phyloP scores from a whole-genome alignment of 2,113 vertebrate species.

The Pica pica region DNA sequence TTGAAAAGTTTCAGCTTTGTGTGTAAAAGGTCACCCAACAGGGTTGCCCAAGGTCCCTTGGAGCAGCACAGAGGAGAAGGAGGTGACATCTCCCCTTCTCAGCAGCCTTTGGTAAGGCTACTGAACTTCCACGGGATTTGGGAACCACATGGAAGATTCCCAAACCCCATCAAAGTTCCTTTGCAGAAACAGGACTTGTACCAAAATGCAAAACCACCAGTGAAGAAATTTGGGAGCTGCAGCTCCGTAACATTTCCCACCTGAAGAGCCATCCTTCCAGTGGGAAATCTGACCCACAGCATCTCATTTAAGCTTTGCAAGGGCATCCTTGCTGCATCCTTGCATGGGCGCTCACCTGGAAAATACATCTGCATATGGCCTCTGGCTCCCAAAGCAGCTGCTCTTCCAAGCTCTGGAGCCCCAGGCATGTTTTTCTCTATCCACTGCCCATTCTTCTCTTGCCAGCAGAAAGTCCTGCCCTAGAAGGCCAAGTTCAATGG shows the following conservation, averaged over 20 bases:
- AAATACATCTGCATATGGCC: background rate
- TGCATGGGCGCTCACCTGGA: background rate
- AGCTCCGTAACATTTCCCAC: fast-evolving
- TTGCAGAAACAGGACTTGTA: background rate
- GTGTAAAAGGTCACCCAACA: background rate
- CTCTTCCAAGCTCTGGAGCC: background rate
- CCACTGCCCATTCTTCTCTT: background rate
- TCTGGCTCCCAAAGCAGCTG: background rate
- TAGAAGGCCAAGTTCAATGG: background rate
- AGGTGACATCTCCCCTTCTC: background rate
- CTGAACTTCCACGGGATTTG: background rate
- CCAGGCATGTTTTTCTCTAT: background rate
- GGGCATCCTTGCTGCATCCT: background rate
- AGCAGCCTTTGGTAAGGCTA: background rate
- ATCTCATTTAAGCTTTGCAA: background rate
- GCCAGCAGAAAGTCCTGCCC: background rate
- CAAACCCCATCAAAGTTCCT: background rate
- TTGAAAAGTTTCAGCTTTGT: background rate
- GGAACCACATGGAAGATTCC: background rate
- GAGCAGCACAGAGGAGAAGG: background rate
- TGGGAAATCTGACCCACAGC: background rate
- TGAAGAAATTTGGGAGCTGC: background rate
- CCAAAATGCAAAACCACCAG: background rate
- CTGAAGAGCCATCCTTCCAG: background rate
- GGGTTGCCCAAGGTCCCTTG: background rate